Evolutionary conservation across 1,140 invertebrate genomes (phyloP), one percentile per base, ranked within the genome.

Genomic region (Chironomus tepperi): DNA sequence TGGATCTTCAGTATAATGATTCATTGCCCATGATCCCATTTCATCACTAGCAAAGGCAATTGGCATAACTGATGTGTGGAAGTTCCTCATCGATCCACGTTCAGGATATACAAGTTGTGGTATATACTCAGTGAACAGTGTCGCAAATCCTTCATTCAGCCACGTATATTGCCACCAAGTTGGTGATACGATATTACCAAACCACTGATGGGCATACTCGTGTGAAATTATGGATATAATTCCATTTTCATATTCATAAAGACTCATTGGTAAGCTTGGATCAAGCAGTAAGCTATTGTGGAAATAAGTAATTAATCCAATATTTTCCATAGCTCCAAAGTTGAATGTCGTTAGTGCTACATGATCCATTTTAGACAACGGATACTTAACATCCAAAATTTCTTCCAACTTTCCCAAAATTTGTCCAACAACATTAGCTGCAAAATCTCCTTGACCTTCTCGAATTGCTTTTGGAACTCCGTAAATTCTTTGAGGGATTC

Each of bases 281-380:
- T 78, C 7, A 5, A n/a, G 5, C n/a, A 57, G 12, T 12, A 57
- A n/a, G 15, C 8, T 5, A 3, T 89, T 90, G 81, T 95, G 92
- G 43, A 91, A 81, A 81, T 92, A 98, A 0, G 91, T 96, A 15
- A 97, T 92, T 73, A 98, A 83, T 10, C 96, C 95, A 95, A 95
- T 97, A 81, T 96, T 96, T 82, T 97, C 94, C 94, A 97, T 97
- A 0, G 94, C 95, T 8, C 93, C 93, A 42, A 91, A 90, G 1
- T 87, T 89, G 79, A 97, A 97, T 79, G 97, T 94, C 0, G 95
- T 94, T 73, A 98, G 90, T 0, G 93, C 94, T 70, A 97, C 89
- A 78, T 96, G 84, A 83, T 98, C 96, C 88, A 91, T 85, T 79
- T 93, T 93, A 1, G 90, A 89, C 42, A 93, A 80, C 0, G 89